Conservation (phyloP, 1,140 invertebrate genomes). For the Aphis craccivora region DNA sequence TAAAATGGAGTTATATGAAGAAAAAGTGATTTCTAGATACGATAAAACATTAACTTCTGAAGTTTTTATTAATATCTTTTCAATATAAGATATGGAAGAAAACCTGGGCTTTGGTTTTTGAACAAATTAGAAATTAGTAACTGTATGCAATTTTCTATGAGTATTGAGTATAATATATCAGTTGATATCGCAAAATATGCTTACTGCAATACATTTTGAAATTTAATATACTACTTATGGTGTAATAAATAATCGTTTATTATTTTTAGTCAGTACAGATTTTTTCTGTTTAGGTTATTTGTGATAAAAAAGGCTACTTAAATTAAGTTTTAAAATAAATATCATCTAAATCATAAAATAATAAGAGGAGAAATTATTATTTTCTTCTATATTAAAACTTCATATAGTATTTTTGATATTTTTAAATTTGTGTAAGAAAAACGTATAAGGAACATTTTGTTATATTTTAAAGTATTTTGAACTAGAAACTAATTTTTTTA, state of each 20-base stretch:
- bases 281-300: too few relatives aligned
- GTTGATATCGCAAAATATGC: background rate
- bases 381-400: too few relatives aligned
- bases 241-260: background rate
- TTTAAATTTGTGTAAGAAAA: too few relatives aligned
- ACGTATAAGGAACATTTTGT: too few relatives aligned
- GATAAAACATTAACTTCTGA: constrained; percentile 1
- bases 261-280: too few relatives aligned
- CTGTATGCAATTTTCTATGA: background rate
- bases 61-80: constrained; percentile 13
- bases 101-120: background rate
- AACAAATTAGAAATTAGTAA: background rate
- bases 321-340: too few relatives aligned
- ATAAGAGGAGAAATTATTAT: too few relatives aligned
- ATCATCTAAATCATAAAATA: too few relatives aligned
- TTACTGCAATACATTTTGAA: background rate
- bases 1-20: background rate
- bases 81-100: background rate
- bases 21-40: constrained; percentile 37
- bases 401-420: too few relatives aligned
- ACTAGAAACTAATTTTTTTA: too few relatives aligned
- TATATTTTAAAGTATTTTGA: too few relatives aligned
- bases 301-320: too few relatives aligned
- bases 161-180: background rate
- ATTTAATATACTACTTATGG: background rate